Conservation (phyloP, 35 echinoderm and acorn worm genomes). For the Apostichopus californicus region DNA sequence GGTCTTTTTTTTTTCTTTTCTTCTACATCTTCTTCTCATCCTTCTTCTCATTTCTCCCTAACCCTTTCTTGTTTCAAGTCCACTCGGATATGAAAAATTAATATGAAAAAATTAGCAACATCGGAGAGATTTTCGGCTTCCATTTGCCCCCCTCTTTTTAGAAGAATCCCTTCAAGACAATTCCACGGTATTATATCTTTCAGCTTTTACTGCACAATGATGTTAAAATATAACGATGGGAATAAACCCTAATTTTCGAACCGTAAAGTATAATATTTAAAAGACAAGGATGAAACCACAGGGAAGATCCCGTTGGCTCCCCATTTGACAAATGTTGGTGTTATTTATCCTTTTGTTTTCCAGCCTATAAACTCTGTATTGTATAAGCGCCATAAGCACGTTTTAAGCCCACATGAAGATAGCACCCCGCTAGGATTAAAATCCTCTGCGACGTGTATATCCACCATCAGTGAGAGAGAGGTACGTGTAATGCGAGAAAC, state of each 20-base stretch:
- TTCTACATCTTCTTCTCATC: too few species aligned
- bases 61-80: background rate
- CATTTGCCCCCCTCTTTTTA: background rate
- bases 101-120: background rate
- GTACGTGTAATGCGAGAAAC: background rate
- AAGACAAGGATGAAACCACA: background rate
- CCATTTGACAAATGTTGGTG: too few species aligned
- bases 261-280: conserved; percentile 23
- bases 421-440: conserved; percentile 15
- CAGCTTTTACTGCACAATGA: background rate
- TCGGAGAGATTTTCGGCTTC: background rate
- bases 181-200: background rate
- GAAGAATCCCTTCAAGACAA: background rate
- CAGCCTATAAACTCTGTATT: background rate
- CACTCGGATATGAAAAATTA: background rate
- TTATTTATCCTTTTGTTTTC: background rate
- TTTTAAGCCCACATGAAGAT: background rate
- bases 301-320: background rate
- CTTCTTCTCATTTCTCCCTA: too few species aligned
- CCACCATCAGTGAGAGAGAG: background rate
- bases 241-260: conserved; percentile 27
- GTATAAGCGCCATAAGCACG: background rate
- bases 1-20: background rate
- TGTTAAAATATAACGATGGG: conserved; percentile 30
- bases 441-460: background rate